Evolutionary conservation across 2,113 vertebrate genomes (phyloP), one percentile per base, ranked within the genome.

Genomic region (Nyctibius bracteatus): DNA sequence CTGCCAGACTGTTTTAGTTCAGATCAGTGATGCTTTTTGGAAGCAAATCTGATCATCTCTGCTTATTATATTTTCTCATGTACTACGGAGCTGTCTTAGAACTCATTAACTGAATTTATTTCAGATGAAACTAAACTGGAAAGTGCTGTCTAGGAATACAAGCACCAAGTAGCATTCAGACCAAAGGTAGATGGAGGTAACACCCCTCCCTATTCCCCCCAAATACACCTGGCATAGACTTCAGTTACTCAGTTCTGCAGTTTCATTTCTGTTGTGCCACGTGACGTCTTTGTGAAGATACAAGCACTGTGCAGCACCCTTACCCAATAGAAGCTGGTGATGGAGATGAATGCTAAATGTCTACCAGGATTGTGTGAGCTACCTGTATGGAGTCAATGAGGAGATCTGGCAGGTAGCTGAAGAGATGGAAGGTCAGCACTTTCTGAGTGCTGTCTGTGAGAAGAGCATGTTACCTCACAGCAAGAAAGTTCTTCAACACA

Each of bases 401-500:
- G 22, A 39, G 44, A 17, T 46, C 6, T 52, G 39, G 23, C 52
- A 37, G 33, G 47, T 39, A 59, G 51, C 33, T 1, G 2, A 6
- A 41, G 44, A 54, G 18, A 21, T 0, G 0, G 20, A 44, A 44
- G 33, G 9, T 28, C 49, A 33, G 22, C 0, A 0, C 18, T 62
- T 74, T 33, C 20, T 2, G 18, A 58, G 51, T 43, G 39, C 28
- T 9, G 2, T 35, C 30, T 65, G 31, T 51, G 71, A 81, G 67
- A 67, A 67, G 27, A 46, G 1, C 20, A 0, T 14, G 22, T 49
- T 51, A 7, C 8, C 28, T 62, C 33, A 14, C 2, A 52, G 33
- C 66, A 72, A 43, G 44, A 8, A 68, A 41, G 23, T 46, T 85
- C 47, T 54, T 84, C 22, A 43, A 15, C 16, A 2, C 13, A 12